These are phyloP conservation scores for Hydrocynus forskahlii DNA, from an alignment of 2,797 vertebrate species.

Conservation along the genomic window DNA sequence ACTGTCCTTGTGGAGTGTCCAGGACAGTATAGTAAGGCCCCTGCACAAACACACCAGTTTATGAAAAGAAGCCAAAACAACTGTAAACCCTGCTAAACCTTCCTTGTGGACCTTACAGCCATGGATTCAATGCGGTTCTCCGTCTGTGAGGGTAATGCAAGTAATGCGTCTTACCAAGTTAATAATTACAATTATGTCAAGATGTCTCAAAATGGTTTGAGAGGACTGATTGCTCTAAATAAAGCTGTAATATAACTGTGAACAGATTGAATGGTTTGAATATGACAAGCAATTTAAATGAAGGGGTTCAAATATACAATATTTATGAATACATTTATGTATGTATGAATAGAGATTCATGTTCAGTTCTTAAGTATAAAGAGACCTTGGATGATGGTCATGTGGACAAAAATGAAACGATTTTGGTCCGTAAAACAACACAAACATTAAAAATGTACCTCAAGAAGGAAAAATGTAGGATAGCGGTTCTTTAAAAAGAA, in stretches of 20 bases:
- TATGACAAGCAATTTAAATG: not conserved
- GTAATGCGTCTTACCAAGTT: constrained; percentile 7
- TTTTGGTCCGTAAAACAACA: too few species aligned
- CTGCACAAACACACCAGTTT: too few species aligned
- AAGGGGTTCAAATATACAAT: too few species aligned
- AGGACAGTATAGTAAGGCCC: too few species aligned
- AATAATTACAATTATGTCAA: not conserved
- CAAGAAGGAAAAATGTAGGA: too few species aligned
- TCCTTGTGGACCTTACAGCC: not conserved
- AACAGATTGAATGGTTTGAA: not conserved
- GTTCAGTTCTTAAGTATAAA: too few species aligned
- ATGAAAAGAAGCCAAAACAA: constrained; percentile 64
- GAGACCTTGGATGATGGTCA: too few species aligned
- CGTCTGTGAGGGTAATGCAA: not conserved
- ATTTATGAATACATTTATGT: too few species aligned
- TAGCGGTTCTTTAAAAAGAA: too few species aligned
- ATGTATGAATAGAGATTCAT: too few species aligned
- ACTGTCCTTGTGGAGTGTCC: not conserved
- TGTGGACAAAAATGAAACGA: too few species aligned
- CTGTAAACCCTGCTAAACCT: constrained; percentile 43
- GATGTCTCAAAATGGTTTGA: not conserved
- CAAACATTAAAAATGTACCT: too few species aligned
- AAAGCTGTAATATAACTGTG: not conserved
- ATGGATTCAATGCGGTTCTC: not conserved
- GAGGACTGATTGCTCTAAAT: not conserved